Conservation (phyloP, 2,888 invertebrate genomes). For the Stenichneumon culpator region DNA sequence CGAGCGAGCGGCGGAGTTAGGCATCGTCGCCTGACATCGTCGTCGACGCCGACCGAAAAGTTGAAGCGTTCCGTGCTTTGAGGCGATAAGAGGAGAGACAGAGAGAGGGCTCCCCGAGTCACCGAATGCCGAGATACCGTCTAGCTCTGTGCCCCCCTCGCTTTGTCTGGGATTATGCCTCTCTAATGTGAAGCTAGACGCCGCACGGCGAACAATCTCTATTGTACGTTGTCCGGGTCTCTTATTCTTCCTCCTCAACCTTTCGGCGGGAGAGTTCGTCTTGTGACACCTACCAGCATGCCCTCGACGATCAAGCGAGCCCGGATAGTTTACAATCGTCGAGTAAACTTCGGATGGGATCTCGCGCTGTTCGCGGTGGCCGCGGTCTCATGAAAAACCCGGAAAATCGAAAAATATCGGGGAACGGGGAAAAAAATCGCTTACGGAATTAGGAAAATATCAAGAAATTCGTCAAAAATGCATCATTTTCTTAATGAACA, state of each 20-base stretch:
- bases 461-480: not conserved
- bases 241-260: not conserved
- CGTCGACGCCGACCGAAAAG: constrained; percentile 70
- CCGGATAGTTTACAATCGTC: constrained; percentile 5
- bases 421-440: not conserved
- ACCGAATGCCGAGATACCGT: constrained; percentile 50
- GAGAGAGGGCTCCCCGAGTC: constrained; percentile 59
- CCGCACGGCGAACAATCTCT: constrained; percentile 55
- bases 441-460: not conserved
- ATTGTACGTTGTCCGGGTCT: constrained; percentile 52
- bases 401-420: not conserved
- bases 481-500: not conserved
- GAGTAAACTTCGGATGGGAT: not conserved
- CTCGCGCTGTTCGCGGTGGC: not conserved
- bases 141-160: constrained; percentile 41
- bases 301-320: constrained; percentile 43
- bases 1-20: constrained; percentile 42
- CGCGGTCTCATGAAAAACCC: not conserved
- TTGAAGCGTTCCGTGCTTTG: constrained; percentile 73
- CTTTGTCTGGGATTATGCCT: constrained; percentile 64
- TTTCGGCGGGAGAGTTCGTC: constrained; percentile 34
- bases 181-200: constrained; percentile 67
- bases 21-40: constrained; percentile 56
- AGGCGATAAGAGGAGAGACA: constrained; percentile 71
- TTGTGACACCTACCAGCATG: constrained; percentile 60